These are phyloP conservation scores for Dicentrarchus labrax DNA, from an alignment of 2,113 vertebrate genomes.

Conservation along the genomic window DNA sequence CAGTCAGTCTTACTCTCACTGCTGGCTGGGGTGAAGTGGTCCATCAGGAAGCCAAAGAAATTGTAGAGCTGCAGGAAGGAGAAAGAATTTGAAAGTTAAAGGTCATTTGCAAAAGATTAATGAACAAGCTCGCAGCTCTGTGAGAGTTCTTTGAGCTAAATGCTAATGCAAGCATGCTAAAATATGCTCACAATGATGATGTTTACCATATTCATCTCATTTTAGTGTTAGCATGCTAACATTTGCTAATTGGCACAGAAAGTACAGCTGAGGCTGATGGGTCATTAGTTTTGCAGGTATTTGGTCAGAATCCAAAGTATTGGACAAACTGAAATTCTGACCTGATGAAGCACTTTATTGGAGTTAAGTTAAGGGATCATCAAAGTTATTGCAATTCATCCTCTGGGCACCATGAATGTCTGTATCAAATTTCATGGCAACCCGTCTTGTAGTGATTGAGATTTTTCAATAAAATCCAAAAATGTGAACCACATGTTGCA, in stretches of 20 bases:
- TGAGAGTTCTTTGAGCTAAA: background rate
- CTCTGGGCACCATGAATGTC: too few species aligned
- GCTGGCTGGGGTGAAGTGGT: conserved; percentile 90
- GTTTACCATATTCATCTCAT: background rate
- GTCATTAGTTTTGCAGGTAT: too few species aligned
- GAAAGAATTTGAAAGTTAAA: background rate
- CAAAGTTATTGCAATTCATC: too few species aligned
- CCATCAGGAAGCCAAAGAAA: conserved; percentile 94
- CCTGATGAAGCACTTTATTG: too few species aligned
- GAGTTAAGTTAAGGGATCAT: too few species aligned
- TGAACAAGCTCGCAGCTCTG: background rate
- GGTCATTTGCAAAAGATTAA: background rate
- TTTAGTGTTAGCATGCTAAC: too few species aligned
- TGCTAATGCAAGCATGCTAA: background rate
- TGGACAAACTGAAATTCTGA: background rate
- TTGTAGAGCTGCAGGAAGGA: conserved; percentile 87
- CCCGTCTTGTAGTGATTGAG: too few species aligned
- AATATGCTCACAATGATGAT: background rate
- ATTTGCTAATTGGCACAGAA: too few species aligned
- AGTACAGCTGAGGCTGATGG: too few species aligned
- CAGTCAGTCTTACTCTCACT: conserved; percentile 87
- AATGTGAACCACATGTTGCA: background rate
- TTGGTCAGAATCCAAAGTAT: background rate
- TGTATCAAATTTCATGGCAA: too few species aligned
- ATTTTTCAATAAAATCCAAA: background rate